Evolutionary conservation across 2,113 vertebrate species (phyloP), one percentile per base, ranked within the genome.

Genomic region (Xenopus laevis): DNA sequence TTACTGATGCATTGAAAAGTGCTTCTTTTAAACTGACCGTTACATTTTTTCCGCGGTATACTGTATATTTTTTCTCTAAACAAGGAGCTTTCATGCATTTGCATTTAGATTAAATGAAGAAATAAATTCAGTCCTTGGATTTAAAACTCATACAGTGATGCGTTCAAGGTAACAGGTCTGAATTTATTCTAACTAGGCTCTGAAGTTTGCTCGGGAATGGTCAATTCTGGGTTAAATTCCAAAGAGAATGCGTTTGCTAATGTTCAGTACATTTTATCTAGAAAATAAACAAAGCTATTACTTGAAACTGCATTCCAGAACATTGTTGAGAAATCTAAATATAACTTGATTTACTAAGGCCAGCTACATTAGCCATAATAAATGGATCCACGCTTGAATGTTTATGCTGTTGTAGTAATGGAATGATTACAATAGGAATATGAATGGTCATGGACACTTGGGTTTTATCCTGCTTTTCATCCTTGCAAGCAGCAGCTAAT

Each of bases 401-500:
- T 60, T 60, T 60, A 27, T 27, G 18, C 20, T 23, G 11, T 60
- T 60, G 20, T 20, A 23, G 21, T 60, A 60, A 60, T 60, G 20
- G 58, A 60, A 60, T 60, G 18, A 60, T 60, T 60, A 60, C 58
- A 60, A 63, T 33, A 30, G 13, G 4, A 65, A 65, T 65, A n/a
- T 44, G 16, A 65, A 65, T 46, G 63, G 30, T 45, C 30, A n/a
- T 18, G 63, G 63, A 60, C 33, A 12, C 63, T 65, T 46, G 63
- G 27, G 13, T 65, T 33, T 65, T 17, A 46, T 45, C 63, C 15
- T 46, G 63, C 30, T 46, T 44, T 44, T 46, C 10, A 16, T 13
- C 17, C 63, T 65, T 68, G 66, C 21, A 57, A 55, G 30, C 67
- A 69, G 23, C n/a, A 30, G 12, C 47, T 53, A 52, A 69, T 18